Evolutionary conservation across 2,797 vertebrate genomes (phyloP).

Genomic region (Myoxocephalus aenaeus): DNA sequence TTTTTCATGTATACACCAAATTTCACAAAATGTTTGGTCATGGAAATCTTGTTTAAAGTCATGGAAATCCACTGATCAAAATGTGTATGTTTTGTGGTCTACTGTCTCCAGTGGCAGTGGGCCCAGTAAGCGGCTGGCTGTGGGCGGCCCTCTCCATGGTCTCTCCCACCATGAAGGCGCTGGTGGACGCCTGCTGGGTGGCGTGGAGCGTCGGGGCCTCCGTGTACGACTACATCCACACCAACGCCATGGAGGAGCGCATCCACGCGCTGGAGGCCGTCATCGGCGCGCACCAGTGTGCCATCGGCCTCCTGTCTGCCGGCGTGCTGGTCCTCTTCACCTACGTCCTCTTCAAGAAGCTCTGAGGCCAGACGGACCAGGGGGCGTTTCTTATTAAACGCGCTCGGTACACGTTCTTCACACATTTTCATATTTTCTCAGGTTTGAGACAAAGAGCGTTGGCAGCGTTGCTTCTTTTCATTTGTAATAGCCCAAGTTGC

Average conservation of each 20-base stretch:
- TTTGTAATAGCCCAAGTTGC: slow-evolving; percentile 1
- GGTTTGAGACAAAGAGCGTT: slow-evolving; percentile 3
- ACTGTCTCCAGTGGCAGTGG: too few species aligned
- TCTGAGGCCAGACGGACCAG: slow-evolving; percentile 56
- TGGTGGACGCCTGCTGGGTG: slow-evolving; percentile 85
- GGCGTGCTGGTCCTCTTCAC: slow-evolving; percentile 79
- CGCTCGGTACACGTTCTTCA: neutral
- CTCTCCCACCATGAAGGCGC: slow-evolving; percentile 84
- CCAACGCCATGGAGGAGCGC: slow-evolving; percentile 86
- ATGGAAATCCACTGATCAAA: too few species aligned
- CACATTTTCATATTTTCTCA: slow-evolving; percentile 28
- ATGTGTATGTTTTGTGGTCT: too few species aligned
- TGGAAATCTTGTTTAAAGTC: too few species aligned
- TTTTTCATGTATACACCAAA: too few species aligned
- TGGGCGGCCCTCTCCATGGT: slow-evolving; percentile 72
- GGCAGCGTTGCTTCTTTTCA: neutral
- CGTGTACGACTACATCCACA: slow-evolving; percentile 86
- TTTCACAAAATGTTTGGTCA: too few species aligned
- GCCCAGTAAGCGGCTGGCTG: too few species aligned
- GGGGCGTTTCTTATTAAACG: neutral
- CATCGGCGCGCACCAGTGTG: slow-evolving; percentile 82
- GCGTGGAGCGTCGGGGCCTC: slow-evolving; percentile 85
- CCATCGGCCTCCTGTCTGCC: slow-evolving; percentile 81
- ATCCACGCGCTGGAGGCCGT: slow-evolving; percentile 83
- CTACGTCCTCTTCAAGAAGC: slow-evolving; percentile 83